Conservation (phyloP, 1,140 invertebrate genomes). For the Hermatobates lingyangjiaoensis region DNA sequence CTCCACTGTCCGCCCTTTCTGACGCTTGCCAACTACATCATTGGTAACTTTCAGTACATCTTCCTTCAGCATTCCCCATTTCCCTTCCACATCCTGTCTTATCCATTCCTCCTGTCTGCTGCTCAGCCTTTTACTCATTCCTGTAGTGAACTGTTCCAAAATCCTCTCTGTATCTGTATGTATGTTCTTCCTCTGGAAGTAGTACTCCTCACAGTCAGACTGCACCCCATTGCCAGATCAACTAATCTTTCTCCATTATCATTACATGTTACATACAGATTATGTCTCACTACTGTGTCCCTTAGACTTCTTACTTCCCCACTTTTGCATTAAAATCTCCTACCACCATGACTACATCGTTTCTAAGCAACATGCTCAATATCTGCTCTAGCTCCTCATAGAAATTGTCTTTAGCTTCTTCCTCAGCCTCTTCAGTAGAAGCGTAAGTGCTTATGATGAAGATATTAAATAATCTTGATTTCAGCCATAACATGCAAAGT, state of each 20-base stretch:
- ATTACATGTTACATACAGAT: neutral
- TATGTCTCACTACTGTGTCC: neutral
- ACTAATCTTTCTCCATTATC: neutral
- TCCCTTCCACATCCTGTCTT: neutral
- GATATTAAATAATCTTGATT: conserved; percentile 2
- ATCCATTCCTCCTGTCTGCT: neutral
- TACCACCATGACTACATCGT: conserved; percentile 11
- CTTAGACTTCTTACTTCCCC: neutral
- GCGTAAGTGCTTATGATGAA: conserved; percentile 7
- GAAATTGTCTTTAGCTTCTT: conserved; percentile 10
- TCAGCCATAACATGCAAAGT: neutral
- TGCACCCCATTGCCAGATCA: neutral
- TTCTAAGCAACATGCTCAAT: neutral
- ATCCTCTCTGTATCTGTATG: neutral
- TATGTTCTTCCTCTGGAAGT: neutral
- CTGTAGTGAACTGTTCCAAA: neutral
- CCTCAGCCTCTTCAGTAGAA: conserved; percentile 9
- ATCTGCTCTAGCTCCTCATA: conserved; percentile 6
- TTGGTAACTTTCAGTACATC: neutral
- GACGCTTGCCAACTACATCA: neutral
- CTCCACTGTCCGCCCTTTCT: conserved; percentile 7
- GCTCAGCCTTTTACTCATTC: neutral
- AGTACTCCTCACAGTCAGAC: neutral
- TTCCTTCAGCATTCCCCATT: conserved; percentile 6
- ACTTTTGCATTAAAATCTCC: conserved; percentile 14